Percentiles rank a stretch among this genome's conserved stretches.
Conservation (phyloP, 2,888 invertebrate species). For the Rhingia campestris region DNA sequence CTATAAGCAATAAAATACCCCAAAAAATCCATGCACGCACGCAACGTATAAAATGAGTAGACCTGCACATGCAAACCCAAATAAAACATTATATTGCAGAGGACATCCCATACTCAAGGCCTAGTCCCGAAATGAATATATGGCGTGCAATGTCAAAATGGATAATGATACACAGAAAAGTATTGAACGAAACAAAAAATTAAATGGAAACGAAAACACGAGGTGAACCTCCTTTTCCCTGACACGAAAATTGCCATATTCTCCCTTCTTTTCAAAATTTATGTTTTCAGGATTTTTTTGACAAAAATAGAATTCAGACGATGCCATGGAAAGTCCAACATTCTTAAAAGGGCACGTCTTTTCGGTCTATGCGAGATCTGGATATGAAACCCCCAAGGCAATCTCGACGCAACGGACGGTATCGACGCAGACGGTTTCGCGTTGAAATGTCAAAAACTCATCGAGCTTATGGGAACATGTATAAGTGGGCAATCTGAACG, state of each 20-base stretch:
- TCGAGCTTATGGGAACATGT: too few species aligned
- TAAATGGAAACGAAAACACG: constrained; percentile 27
- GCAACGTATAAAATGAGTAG: constrained; percentile 30
- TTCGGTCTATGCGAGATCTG: constrained; percentile 2
- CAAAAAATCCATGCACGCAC: constrained; percentile 52
- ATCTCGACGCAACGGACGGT: too few species aligned
- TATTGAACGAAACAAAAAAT: constrained; percentile 30
- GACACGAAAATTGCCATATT: constrained; percentile 25
- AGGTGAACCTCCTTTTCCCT: constrained; percentile 9
- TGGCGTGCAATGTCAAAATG: constrained; percentile 56
- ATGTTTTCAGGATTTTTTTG: constrained; percentile 13
- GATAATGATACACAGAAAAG: constrained; percentile 49
- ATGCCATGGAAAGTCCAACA: neutral
- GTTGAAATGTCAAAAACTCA: too few species aligned
- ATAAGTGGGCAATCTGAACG: too few species aligned
- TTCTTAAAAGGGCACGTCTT: neutral
- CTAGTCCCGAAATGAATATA: constrained; percentile 54
- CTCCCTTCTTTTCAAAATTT: constrained; percentile 18
- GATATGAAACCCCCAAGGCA: too few species aligned
- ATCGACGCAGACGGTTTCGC: too few species aligned
- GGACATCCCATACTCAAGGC: constrained; percentile 14
- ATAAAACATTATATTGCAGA: constrained; percentile 53
- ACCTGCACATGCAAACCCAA: constrained; percentile 63
- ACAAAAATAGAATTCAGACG: constrained; percentile 39
- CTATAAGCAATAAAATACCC: constrained; percentile 34